Evolutionary conservation across 1,140 invertebrate genomes (phyloP), one percentile per base, ranked within the genome.

Genomic region (Dendrolimus punctatus): DNA sequence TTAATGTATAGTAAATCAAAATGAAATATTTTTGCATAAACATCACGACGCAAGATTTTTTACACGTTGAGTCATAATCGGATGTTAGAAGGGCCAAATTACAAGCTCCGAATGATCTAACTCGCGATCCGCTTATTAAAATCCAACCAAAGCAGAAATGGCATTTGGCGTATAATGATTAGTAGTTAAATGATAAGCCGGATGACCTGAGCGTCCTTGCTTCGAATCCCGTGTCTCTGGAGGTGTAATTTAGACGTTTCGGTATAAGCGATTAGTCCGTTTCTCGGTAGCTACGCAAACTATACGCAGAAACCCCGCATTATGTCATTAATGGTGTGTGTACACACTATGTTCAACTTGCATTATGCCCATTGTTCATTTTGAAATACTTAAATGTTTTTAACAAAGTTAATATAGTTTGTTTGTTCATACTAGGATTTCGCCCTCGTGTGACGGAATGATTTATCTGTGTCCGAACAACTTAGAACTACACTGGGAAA

Each of bases 171-270:
- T 65, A 79, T 79, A 66, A 79, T 85, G 73, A 80, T 84, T 84
- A 82, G 74, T 66, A 68, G 66, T 65, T 75, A 83, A 82, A 84
- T 81, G 80, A 85, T 85, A 80, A 82, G 75, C 70, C 65, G 65
- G 63, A 65, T 65, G 80, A 80, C 82, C 80, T 62, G 55, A 55
- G 68, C 73, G 82, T 79, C 82, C 82, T 85, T 83, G 81, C 69
- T 67, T 69, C 68, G 80, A 76, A 69, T 79, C 75, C 77, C 74
- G 80, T 85, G 82, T 85, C 82, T 82, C 73, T 84, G 79, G 55
- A 74, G 58, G 71, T 83, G 72, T 80, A 85, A 85, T 85, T 85
- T 85, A 60, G 67, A 62, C 64, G 64, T 69, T 82, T 82, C 79
- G 67, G 68, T 62, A 74, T 77, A 81, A 79, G 58, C 79, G 79